A percentile compares a stretch with the other conserved stretches of the same genome.
These are phyloP conservation scores for Cantharis lateralis DNA, from an alignment of 2,888 invertebrate species.

Conservation along the genomic window DNA sequence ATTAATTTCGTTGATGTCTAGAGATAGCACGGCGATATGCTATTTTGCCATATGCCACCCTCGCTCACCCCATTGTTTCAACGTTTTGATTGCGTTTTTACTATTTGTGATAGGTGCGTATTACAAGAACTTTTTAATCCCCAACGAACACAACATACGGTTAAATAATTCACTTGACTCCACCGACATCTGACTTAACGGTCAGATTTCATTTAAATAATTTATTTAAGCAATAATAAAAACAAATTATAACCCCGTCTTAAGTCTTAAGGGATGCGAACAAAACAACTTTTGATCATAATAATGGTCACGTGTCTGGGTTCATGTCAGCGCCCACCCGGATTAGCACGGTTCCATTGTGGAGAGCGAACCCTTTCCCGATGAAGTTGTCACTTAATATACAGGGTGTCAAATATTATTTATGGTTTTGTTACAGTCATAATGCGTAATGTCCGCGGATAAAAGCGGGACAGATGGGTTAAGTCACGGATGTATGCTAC, in stretches of 20 bases:
- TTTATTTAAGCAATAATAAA: not conserved
- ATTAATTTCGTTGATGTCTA: conserved; percentile 12
- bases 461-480: conserved; percentile 30
- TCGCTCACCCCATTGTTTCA: not conserved
- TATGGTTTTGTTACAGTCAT: conserved; percentile 33
- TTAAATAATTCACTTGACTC: conserved; percentile 42
- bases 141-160: not conserved
- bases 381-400: conserved; percentile 48
- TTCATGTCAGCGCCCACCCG: conserved; percentile 44
- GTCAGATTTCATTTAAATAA: conserved; percentile 32
- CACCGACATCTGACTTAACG: conserved; percentile 37
- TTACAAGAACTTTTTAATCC: not conserved
- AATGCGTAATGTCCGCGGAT: conserved; percentile 26
- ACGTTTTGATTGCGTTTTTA: not conserved
- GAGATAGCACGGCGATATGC: conserved; percentile 14
- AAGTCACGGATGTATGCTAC: conserved; percentile 28
- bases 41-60: conserved; percentile 1
- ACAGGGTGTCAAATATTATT: conserved; percentile 36
- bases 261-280: conserved; percentile 1
- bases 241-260: not conserved
- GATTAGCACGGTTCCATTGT: conserved; percentile 47
- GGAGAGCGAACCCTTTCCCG: conserved; percentile 45
- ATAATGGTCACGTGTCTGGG: conserved; percentile 48
- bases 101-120: not conserved
- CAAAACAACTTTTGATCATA: conserved; percentile 37